Conservation (phyloP, 2,888 invertebrate genomes). For the Neocrepidodera transversa region DNA sequence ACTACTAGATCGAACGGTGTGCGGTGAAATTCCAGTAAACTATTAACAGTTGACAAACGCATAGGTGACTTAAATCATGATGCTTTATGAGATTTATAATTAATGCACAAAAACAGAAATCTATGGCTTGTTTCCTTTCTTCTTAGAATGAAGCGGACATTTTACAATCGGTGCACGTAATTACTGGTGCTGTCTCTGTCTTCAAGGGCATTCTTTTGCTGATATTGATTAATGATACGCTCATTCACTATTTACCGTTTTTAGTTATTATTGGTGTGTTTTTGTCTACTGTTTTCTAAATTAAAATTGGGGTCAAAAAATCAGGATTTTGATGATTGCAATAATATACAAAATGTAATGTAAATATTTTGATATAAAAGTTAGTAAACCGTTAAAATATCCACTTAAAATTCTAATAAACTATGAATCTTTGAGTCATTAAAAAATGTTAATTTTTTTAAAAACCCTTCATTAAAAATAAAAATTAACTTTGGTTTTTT, state of each 20-base stretch:
- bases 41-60: constrained; percentile 49
- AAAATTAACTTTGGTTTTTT: too few relatives aligned
- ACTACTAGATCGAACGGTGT: constrained; percentile 39
- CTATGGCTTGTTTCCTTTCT: constrained; percentile 50
- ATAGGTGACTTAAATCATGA: constrained; percentile 50
- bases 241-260: constrained; percentile 5
- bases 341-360: too few relatives aligned
- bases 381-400: too few relatives aligned
- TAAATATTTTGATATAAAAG: too few relatives aligned
- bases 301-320: too few relatives aligned
- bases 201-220: constrained; percentile 28
- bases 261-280: too few relatives aligned
- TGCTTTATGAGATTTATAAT: constrained; percentile 55
- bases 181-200: constrained; percentile 28
- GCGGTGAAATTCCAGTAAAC: constrained; percentile 52
- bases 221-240: constrained; percentile 14
- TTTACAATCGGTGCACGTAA: constrained; percentile 31
- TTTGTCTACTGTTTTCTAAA: too few relatives aligned
- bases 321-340: too few relatives aligned
- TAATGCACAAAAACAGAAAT: constrained; percentile 53
- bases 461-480: too few relatives aligned
- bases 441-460: too few relatives aligned
- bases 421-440: too few relatives aligned
- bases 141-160: constrained; percentile 41
- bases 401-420: too few relatives aligned